phyloP scores from a whole-genome alignment of 2,888 invertebrate species.

The Neuroscelio doddi region DNA sequence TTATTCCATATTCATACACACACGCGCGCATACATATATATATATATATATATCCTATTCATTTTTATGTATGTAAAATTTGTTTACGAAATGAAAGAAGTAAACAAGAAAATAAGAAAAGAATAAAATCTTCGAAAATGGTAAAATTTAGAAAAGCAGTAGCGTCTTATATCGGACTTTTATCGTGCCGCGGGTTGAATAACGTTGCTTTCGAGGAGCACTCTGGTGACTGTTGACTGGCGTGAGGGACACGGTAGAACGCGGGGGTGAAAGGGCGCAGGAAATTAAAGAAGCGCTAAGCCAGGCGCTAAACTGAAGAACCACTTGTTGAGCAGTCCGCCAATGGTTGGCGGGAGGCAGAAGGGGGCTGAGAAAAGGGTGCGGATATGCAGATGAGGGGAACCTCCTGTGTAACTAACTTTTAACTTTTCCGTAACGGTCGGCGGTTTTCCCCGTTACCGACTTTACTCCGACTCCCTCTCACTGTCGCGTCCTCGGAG shows the following conservation, averaged over 20 bases:
- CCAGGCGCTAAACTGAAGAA: conserved; percentile 71
- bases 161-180: no score
- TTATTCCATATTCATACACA: no score
- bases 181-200: conserved; percentile 22
- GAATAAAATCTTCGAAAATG: no score
- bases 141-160: no score
- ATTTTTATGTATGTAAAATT: background rate
- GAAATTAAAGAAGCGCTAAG: conserved; percentile 71
- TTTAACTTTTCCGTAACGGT: conserved; percentile 66
- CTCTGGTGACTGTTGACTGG: no score
- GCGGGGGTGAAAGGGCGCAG: conserved; percentile 45
- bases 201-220: no score
- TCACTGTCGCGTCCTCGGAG: conserved; percentile 20
- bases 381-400: conserved; percentile 70
- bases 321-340: conserved; percentile 69
- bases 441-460: conserved; percentile 49
- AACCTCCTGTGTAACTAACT: conserved; percentile 68
- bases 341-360: conserved; percentile 48
- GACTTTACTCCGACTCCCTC: conserved; percentile 43
- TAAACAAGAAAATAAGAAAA: no score
- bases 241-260: background rate
- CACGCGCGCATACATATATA: no score
- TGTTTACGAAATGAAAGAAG: background rate
- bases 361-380: conserved; percentile 47
- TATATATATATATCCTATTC: no score